Evolutionary conservation across 2,888 invertebrate genomes (phyloP), one percentile per base, ranked within the genome.

Genomic region (Macrophya annulata): DNA sequence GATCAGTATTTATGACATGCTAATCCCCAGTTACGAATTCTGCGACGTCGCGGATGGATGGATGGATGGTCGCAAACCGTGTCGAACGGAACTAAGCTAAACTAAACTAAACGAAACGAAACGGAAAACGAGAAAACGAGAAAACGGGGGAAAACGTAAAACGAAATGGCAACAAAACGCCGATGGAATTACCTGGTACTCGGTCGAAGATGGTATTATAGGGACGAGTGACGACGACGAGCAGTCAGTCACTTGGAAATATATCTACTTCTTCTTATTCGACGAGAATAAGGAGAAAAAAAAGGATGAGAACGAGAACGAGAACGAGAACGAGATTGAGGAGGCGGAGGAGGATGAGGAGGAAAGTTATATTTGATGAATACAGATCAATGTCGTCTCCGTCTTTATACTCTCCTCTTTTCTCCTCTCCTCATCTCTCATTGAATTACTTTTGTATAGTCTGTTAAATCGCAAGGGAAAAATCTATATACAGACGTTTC

Each of bases 1-100:
- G 89, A 91, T 92, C 90, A 90, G 90, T 92, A 92, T 92, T 92
- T 92, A 92, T 92, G 92, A 92, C 90, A 92, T 92, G 92, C 92
- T 92, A 92, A 92, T 92, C 89, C 88, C 90, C 92, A 89, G 92
- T 92, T 92, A 92, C 90, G 91, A 92, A 92, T 92, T 92, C 92
- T 89, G 89, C 90, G 89, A 90, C 89, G 89, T 90, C 89, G 88
- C 90, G 90, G 89, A 88, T 87, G 90, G 55, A 21, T 43, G 40
- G 15, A 88, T 87, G 90, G 55, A 21, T 43, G 40, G 15, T 68
- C 84, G 17, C 17, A 17, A 17, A 17, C 10, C 25, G 43, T 62
- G 62, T 62, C 62, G 81, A 55, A 77, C 55, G 51, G 62, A 62
- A 71, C 51, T n/a, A 51, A 62, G 12, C 62, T 62, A 62, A 62